These are phyloP conservation scores for Antennarius maculatus DNA, from an alignment of 2,797 vertebrate genomes.

Conservation along the genomic window DNA sequence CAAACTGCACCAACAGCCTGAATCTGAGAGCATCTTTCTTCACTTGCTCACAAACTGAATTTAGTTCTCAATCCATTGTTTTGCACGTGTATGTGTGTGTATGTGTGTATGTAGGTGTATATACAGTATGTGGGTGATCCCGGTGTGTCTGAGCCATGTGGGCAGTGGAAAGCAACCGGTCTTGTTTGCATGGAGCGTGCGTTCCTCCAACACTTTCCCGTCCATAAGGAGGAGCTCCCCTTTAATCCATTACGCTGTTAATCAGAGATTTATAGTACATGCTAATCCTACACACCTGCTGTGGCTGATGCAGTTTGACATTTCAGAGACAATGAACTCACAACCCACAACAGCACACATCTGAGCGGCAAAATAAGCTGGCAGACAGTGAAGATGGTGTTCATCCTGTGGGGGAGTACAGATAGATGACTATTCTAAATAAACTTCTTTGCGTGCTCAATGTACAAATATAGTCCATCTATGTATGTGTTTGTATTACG, in stretches of 20 bases:
- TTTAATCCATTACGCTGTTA: conserved; percentile 55
- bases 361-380: conserved; percentile 47
- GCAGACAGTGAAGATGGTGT: conserved; percentile 39
- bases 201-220: conserved; percentile 36
- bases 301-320: conserved; percentile 58
- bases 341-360: conserved; percentile 48
- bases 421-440: conserved; percentile 17
- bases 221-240: conserved; percentile 39
- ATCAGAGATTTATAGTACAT: conserved; percentile 56
- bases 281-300: conserved; percentile 63
- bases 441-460: conserved; percentile 2
- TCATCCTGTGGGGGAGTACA: conserved; percentile 36
- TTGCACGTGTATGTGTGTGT: conserved; percentile 15
- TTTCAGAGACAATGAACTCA: conserved; percentile 62
- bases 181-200: conserved; percentile 27
- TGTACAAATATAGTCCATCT: not conserved
- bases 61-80: conserved; percentile 26
- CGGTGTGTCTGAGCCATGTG: conserved; percentile 9
- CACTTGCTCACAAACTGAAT: conserved; percentile 43
- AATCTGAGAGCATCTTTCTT: conserved; percentile 46
- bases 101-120: conserved; percentile 3
- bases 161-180: conserved; percentile 28
- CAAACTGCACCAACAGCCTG: conserved; percentile 50
- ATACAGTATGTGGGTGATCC: conserved; percentile 13
- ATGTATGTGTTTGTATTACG: not conserved